Base-by-base conservation (phyloP, 2,797 vertebrate species). In the Masticophis lateralis region DNA sequence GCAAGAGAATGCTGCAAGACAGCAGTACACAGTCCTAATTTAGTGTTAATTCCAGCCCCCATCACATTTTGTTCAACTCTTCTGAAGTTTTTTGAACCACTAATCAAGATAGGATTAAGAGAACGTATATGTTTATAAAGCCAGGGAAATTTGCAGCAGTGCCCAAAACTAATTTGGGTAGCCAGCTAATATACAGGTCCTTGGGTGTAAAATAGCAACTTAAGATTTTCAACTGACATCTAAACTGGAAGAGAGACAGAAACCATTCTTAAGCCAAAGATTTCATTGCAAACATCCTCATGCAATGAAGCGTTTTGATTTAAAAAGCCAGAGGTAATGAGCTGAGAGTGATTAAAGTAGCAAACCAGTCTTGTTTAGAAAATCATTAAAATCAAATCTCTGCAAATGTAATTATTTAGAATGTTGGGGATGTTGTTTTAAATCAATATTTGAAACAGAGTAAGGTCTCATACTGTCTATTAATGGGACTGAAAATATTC, bases 161-260 rank as follows among this genome's bases (percentile, higher is more conserved):
- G 55, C 0, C 79, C 92, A 86, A 83, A 91, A 92, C 92, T 93
- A 93, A 59, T 91, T 12, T 22, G 2, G 2, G 20, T 89, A 5
- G 51, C 87, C 93, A 28, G 10, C 37, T 92, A 87, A 88, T 57
- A 47, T 90, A 1, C 12, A 79, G 53, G 43, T 61, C 55, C 57
- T 89, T 13, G 11, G 10, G 51, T 94, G 94, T 92, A 37, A 93
- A 94, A 5, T 1, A 93, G 43, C 16, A n/a, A 10, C 28, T 51
- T 93, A 79, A 86, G 61, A 91, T 94, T 92, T 92, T 92, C 56
- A 47, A 0, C 0, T 89, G 79, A 86, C 93, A 89, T 22, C 18
- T 88, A 90, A 92, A 91, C 53, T 37, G 91, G 87, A 93, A 83
- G 63, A 90, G 94, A 93, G 95, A 55, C 63, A 92, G 56, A 94